Evolutionary conservation across 2,113 vertebrate species (phyloP), one percentile per base, ranked within the genome.

Genomic region (Ailurus styani): DNA sequence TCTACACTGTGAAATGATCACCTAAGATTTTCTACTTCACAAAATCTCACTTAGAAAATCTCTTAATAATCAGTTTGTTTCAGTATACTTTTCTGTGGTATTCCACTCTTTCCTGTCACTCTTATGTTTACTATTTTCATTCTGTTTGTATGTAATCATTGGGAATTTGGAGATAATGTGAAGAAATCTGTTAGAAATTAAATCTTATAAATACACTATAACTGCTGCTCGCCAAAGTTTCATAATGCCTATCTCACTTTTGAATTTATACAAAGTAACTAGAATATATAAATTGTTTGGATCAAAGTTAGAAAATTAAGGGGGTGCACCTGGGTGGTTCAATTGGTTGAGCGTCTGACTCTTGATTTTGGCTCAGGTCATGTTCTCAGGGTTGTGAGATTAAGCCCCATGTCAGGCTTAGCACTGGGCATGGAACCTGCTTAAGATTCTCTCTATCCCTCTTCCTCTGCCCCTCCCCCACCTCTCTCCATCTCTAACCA

Each of bases 181-280:
- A 84, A 73, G 25, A 86, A 84, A 96, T 93, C 45, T 95, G 5
- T 90, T 84, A 52, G 34, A 84, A 86, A 73, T 68, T 20, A 2
- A 57, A 21, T 79, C n/a, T 90, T 88, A 87, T 96, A 18, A 93
- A 93, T 93, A 79, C 18, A 73, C 17, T 81, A 17, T 7, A 60
- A 50, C 13, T 83, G 3, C 10, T 95, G 2, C 55, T 75, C 93
- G 57, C 52, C 82, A 87, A 82, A 70, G n/a, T 68, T 21, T 93
- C 47, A 66, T 86, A 66, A 93, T 18, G 95, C 10, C 37, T 70
- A n/a, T 7, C 34, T 93, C 62, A 70, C 31, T 91, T 95, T 78
- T 77, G 14, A 94, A 96, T 73, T 78, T 87, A 94, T 93, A 45
- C 21, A 97, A 91, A 52, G 50, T 42, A 95, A 57, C 66, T 91